Percentiles rank a stretch among this genome's conserved stretches.
These are phyloP conservation scores for Melanotaenia trifasciata DNA, from an alignment of 2,797 vertebrate genomes.

Conservation along the genomic window DNA sequence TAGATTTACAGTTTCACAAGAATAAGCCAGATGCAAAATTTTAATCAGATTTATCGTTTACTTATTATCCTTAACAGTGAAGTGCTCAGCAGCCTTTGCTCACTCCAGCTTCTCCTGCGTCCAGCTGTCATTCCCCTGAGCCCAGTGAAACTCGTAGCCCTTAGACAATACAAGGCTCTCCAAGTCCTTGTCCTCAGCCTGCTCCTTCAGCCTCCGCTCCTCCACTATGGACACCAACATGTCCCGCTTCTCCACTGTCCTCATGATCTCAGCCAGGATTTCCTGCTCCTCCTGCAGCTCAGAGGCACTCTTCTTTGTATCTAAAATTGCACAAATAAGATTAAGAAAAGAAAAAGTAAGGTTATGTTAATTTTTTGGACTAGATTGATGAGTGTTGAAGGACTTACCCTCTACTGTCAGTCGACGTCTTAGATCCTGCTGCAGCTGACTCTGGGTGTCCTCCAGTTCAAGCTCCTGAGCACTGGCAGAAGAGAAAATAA, in stretches of 20 bases:
- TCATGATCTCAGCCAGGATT: slow-evolving; percentile 90
- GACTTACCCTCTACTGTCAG: slow-evolving; percentile 88
- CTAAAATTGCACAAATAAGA: slow-evolving; percentile 47
- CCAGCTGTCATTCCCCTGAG: slow-evolving; percentile 56
- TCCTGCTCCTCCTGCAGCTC: slow-evolving; percentile 85
- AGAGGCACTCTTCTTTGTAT: slow-evolving; percentile 77
- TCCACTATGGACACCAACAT: slow-evolving; percentile 86
- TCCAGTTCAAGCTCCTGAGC: slow-evolving; percentile 93
- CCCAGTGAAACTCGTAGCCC: slow-evolving; percentile 79
- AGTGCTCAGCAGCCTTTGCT: not conserved
- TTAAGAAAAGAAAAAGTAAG: not conserved
- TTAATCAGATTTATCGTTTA: no score
- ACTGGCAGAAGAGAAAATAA: slow-evolving; percentile 70
- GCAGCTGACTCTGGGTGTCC: slow-evolving; percentile 90
- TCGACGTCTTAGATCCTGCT: slow-evolving; percentile 87
- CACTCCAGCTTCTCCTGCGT: slow-evolving; percentile 34
- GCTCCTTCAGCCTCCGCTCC: slow-evolving; percentile 88
- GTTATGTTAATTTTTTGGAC: not conserved
- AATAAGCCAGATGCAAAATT: not conserved
- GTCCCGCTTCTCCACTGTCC: slow-evolving; percentile 90
- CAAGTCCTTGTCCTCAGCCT: slow-evolving; percentile 86
- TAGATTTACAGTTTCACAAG: not conserved
- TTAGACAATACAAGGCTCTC: slow-evolving; percentile 83
- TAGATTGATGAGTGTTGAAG: not conserved
- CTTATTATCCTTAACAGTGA: not conserved